Base-by-base conservation (phyloP, 2,797 vertebrate species). In the Lycodopsis pacificus region DNA sequence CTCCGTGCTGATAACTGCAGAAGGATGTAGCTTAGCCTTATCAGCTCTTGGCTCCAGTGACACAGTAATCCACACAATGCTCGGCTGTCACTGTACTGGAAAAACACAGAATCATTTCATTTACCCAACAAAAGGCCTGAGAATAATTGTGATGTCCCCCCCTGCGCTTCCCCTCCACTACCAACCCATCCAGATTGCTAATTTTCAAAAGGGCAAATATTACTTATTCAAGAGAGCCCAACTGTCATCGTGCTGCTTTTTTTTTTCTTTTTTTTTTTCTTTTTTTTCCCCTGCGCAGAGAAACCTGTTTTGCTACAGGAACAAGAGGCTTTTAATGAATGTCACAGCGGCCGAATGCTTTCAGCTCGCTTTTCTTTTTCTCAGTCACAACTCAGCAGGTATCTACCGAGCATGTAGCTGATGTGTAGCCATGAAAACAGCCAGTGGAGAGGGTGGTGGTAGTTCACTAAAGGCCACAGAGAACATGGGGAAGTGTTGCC, bases 1-100 rank as follows among this genome's bases (percentile, higher is more conserved):
- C 93, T 86, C 80, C 85, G 82, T 57, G 40, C 91, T 87, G 93
- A 92, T 93, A 95, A 93, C 89, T 92, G 87, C 87, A 85, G 89
- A 88, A 91, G 89, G 94, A 89, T 93, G 92, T 92, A 93, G 93
- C 91, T 94, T 94, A 94, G 91, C 83, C 88, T 93, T 95, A 95
- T 95, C 94, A 89, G 89, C 89, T 86, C 86, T 85, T 79, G 87
- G 90, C 89, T 92, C 80, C 86, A 88, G 84, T 91, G 92, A 93
- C 91, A 92, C 86, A 79, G 82, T 95, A 93, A 94, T 95, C 92
- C 92, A 88, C 88, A 91, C 90, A 90, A 93, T 89, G 87, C 88
- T 75, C 34, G 8, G 68, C 89, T 86, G 89, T 92, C 90, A 87
- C 83, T 82, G 81, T 78, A 59, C 84, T 88, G 71, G 80, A 84